These are phyloP conservation scores for Carettochelys insculpta DNA, from an alignment of 2,113 vertebrate species.

Conservation along the genomic window DNA sequence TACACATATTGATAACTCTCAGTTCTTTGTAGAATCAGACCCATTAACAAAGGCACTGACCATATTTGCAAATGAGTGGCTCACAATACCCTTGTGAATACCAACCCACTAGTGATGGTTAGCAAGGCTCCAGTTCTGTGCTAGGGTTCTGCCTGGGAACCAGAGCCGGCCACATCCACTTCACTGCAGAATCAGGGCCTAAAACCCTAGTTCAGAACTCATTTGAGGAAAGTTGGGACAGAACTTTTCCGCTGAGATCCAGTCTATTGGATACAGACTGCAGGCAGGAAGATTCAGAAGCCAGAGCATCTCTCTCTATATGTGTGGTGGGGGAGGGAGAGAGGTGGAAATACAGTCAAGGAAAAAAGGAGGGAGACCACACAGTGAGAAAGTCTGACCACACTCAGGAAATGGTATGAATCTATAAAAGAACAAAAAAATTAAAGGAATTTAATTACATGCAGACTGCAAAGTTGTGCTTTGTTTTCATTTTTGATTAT, in stretches of 20 bases:
- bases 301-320: not conserved
- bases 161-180: not conserved
- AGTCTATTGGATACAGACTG: not conserved
- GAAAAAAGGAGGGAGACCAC: conserved; percentile 56
- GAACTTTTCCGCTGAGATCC: not conserved
- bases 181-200: not conserved
- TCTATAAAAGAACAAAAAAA: conserved; percentile 16
- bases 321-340: not conserved
- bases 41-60: not conserved
- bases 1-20: not conserved
- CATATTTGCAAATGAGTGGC: not conserved
- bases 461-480: conserved; percentile 19
- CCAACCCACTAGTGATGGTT: not conserved
- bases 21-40: not conserved
- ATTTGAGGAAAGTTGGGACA: not conserved
- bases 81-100: too few relatives aligned
- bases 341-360: not conserved
- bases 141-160: not conserved
- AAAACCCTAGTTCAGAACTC: not conserved
- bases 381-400: conserved; percentile 61
- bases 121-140: not conserved
- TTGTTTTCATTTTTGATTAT: not conserved
- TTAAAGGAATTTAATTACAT: not conserved
- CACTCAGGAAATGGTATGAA: conserved; percentile 3
- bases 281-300: conserved; percentile 8